Percentiles rank a stretch among this genome's conserved stretches.
phyloP scores from a whole-genome alignment of 1,140 invertebrate species.

The Lysiphlebus fabarum region DNA sequence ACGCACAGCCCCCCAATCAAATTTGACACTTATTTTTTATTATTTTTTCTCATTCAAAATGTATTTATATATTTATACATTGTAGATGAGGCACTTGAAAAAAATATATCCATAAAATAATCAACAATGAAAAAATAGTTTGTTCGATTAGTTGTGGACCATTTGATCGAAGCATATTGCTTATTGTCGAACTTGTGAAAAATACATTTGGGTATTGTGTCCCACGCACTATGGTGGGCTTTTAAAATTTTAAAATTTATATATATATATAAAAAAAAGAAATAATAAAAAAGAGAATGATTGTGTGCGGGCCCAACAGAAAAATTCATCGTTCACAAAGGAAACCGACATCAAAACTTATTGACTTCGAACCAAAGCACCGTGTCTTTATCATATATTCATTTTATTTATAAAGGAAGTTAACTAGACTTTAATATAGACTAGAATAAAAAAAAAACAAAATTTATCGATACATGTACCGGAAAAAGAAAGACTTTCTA shows the following conservation, averaged over 20 bases:
- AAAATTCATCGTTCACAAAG: neutral
- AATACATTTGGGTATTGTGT: conserved; percentile 30
- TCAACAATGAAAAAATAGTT: conserved; percentile 39
- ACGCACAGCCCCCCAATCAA: too few species aligned
- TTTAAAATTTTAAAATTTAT: too few species aligned
- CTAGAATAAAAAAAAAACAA: conserved; percentile 25
- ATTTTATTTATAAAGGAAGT: conserved; percentile 9
- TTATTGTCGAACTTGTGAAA: conserved; percentile 40
- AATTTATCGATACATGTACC: too few species aligned
- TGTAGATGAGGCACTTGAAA: neutral
- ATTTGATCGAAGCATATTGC: conserved; percentile 28
- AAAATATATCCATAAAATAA: conserved; percentile 10
- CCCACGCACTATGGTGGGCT: conserved; percentile 12
- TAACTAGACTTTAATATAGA: conserved; percentile 45
- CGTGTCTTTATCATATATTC: conserved; percentile 15
- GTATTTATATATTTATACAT: too few species aligned
- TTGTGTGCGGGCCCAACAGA: neutral
- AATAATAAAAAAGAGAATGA: too few species aligned
- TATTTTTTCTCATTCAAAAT: too few species aligned
- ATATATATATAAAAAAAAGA: too few species aligned
- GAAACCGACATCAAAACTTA: conserved; percentile 7
- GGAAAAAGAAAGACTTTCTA: too few species aligned
- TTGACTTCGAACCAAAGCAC: neutral
- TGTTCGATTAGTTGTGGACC: conserved; percentile 44
- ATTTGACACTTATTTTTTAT: too few species aligned